A percentile compares a stretch with the other conserved stretches of the same genome.
phyloP scores from a whole-genome alignment of 2,888 invertebrate species.

The Drosophila leonis region DNA sequence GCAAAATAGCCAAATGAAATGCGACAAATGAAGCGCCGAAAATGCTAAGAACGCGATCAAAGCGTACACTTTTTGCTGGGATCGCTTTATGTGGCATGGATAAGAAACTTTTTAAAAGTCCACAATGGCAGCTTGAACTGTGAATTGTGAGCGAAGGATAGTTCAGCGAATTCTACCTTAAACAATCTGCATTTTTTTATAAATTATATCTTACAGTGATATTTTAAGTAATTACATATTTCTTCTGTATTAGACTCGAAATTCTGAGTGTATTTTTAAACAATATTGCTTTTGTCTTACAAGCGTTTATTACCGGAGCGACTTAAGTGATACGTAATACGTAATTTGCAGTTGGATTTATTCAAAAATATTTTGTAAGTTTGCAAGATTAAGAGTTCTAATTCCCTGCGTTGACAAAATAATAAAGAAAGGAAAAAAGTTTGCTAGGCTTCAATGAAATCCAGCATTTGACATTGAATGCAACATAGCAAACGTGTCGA shows the following conservation, averaged over 20 bases:
- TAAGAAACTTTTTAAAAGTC: neutral
- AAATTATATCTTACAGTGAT: neutral
- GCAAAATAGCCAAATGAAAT: conserved; percentile 55
- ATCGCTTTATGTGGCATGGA: conserved; percentile 9
- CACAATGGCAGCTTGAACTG: neutral
- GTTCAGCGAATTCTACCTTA: neutral
- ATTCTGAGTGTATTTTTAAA: no score
- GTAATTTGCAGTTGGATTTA: no score
- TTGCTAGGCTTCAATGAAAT: neutral
- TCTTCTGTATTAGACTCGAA: no score
- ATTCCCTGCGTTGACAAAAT: no score
- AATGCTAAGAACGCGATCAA: conserved; percentile 47
- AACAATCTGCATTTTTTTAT: neutral
- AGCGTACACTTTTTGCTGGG: conserved; percentile 25
- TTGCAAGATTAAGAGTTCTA: no score
- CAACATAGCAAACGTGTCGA: no score
- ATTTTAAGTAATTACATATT: neutral
- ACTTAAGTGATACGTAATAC: no score
- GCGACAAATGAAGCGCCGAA: conserved; percentile 58
- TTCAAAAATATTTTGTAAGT: no score
- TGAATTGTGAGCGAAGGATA: neutral
- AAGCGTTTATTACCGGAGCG: no score
- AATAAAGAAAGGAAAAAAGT: no score
- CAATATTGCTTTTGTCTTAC: no score
- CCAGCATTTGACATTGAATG: neutral